Base-by-base conservation (phyloP, 2,888 invertebrate genomes). In the Yponomeuta plumbellus region DNA sequence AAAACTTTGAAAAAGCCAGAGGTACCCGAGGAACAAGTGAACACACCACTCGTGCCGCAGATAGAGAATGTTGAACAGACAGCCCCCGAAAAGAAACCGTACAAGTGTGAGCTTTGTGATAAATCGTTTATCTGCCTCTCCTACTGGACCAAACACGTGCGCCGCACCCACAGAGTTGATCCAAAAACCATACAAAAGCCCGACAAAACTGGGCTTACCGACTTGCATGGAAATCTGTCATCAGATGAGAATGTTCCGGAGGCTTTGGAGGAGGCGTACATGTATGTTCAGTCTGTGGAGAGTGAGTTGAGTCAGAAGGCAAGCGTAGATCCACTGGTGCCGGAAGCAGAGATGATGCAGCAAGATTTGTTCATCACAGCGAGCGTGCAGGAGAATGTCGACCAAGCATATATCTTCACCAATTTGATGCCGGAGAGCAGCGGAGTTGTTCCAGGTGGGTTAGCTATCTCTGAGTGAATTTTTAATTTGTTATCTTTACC, bases 1-100 rank as follows among this genome's bases (percentile, higher is more conserved):
- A 74, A 73, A 65, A 68, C 71, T 4, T 63, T 71, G 8, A 71
- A 70, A 23, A 75, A 73, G n/a, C 11, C 26, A n/a, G 39, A 59
- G 20, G 21, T 21, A 26, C 44, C 17, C 34, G 23, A 61, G 44
- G 21, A 64, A 62, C n/a, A n/a, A 65, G 8, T 66, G 56, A 10
- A 21, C 17, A 23, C 22, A 6, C 4, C 21, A 11, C 59, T 21
- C 23, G 5, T 13, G 23, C 11, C 11, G 10, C 6, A 59, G 23
- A 59, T 13, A 3, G 22, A 26, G 58, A 58, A 66, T 8, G 34
- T 26, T 1, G 34, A 23, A 3, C 52, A 8, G n/a, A 66, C 57
- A 10, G 34, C 8, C 8, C 6, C 34, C 8, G 34, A 34, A 34
- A 34, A 52, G 44, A 52, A 52, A 52, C 44, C 44, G 13, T 52